Base-by-base conservation (phyloP, 2,113 vertebrate species). In the Ciconia boyciana region DNA sequence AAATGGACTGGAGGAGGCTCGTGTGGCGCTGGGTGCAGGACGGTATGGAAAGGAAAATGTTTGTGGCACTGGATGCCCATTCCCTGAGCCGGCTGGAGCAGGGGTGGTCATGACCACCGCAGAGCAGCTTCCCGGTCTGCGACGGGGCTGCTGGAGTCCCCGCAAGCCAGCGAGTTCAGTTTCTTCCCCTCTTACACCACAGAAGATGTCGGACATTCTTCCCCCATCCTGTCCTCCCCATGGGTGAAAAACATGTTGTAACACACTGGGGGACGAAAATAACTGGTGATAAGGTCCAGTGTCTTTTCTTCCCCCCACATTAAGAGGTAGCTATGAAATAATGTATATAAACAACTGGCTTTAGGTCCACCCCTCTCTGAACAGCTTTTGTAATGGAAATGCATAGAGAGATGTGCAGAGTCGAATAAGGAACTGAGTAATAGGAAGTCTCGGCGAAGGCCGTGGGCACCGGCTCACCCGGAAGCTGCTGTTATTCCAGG, bases 401-500 rank as follows among this genome's bases (percentile, higher is more conserved):
- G 46, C 81, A 58, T 1, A 52, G 8, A 83, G 80, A 83, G 87
- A 87, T 68, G 93, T 52, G 84, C 89, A 76, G 75, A 87, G 84
- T 49, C 6, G 7, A 93, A 87, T 8, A 74, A 85, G 91, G 93
- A 97, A 97, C 89, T 89, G 81, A 97, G 93, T 69, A 94, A 85
- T 89, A 93, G 94, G 89, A 95, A 95, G 91, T 65, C 60, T 85
- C 2, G 0, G 78, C 0, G 6, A 58, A 69, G 86, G 64, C 83
- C 0, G 0, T 5, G 77, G 85, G 70, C 81, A 78, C 34, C 4
- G 6, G 52, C 81, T 69, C 82, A 60, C 49, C 54, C 29, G 1
- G 91, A 94, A 87, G 29, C 61, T 8, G 39, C 66, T 62, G 68
- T 32, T 41, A 43, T 55, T 78, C 72, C 84, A 76, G 46, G 22